These are phyloP conservation scores for Coregonus suidteri DNA, from an alignment of 2,797 vertebrate genomes.

Conservation along the genomic window DNA sequence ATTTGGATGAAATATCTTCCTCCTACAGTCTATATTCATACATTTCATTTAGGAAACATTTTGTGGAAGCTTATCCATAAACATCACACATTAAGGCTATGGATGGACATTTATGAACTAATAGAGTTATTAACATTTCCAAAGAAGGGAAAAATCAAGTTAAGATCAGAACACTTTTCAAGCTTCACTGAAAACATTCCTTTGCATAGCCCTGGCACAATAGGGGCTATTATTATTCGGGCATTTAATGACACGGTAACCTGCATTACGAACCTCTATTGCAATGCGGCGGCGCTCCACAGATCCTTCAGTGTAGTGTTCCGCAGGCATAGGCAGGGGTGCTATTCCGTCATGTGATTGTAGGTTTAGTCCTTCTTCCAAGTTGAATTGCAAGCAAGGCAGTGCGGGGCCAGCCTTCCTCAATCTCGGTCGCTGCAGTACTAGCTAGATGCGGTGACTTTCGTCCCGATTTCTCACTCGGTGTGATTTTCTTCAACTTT, in stretches of 20 bases:
- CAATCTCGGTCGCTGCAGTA: conserved; percentile 39
- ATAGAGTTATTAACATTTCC: neutral
- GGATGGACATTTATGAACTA: neutral
- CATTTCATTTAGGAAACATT: neutral
- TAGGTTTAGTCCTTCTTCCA: conserved; percentile 51
- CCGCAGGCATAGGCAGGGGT: conserved; percentile 43
- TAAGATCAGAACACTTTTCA: conserved; percentile 7
- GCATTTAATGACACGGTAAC: conserved; percentile 57
- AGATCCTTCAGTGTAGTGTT: conserved; percentile 5
- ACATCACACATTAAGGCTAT: neutral
- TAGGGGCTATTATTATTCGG: conserved; percentile 46
- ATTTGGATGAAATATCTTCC: neutral
- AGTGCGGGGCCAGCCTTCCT: conserved; percentile 49
- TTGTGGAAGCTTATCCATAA: neutral
- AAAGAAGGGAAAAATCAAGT: neutral
- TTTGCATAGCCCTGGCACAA: conserved; percentile 64
- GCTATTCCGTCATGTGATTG: conserved; percentile 75
- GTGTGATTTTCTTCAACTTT: conserved; percentile 27
- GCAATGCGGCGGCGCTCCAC: conserved; percentile 56
- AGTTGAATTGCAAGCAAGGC: conserved; percentile 72
- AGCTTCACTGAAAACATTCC: conserved; percentile 13
- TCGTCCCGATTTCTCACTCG: conserved; percentile 29
- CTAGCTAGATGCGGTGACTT: conserved; percentile 61
- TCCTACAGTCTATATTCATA: no score
- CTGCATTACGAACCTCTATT: conserved; percentile 53